Evolutionary conservation across 2,113 vertebrate species (phyloP), one percentile per base, ranked within the genome.

Genomic region (Circaetus gallicus): DNA sequence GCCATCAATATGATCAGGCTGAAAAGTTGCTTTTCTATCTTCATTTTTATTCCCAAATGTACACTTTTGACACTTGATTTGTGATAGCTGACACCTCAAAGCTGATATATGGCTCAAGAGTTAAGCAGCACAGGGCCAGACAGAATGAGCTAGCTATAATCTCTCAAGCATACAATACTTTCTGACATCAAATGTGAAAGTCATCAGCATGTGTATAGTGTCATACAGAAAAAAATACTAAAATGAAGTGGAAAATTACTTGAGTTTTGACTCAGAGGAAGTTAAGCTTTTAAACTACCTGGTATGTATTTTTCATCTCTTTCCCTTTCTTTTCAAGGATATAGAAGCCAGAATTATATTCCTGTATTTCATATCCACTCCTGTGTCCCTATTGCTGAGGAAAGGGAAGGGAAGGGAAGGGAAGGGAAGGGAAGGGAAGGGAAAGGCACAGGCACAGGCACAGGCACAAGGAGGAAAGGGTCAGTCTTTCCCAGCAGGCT

Each of bases 41-140:
- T 89, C 95, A 88, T 96, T 97, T 97, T 96, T 96, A 97, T 96
- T 96, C 90, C 94, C 62, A 42, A 82, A 72, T 63, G 82, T 94
- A 86, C 69, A 36, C 62, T 93, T 77, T 62, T 96, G 96, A 80
- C 92, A 86, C 62, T 97, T 97, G 94, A 97, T 96, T 97, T 97
- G 88, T 95, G 86, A 90, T 90, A 82, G 72, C 67, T 96, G 95
- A 95, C 94, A 96, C 45, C 65, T 84, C 82, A 90, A 79, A 96
- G 69, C 49, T 96, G 97, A 95, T 95, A 34, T 90, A 96, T 86
- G 69, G 69, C 90, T 93, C 69, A 78, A 71, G 83, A 90, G 79
- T 62, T 88, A 95, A 91, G 71, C 43, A 90, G 63, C 84, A 69
- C 31, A 58, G 92, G 88, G 74, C 69, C 66, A 95, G 86, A 86